phyloP scores from a whole-genome alignment of 2,113 vertebrate genomes.

The Notarius lentiginosus region DNA sequence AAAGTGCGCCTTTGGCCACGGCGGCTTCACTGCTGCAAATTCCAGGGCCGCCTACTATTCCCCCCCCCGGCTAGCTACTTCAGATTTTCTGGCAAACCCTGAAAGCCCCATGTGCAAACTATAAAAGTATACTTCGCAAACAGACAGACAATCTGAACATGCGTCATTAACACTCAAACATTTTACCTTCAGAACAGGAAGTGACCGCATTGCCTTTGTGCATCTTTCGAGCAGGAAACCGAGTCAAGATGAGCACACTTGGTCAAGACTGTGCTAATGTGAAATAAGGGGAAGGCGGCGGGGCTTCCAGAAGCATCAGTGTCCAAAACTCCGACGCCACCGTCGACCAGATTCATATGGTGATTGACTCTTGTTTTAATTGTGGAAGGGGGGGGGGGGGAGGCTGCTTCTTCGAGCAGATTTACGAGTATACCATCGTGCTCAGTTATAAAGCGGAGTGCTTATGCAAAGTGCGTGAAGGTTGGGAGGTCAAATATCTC shows the following conservation, averaged over 20 bases:
- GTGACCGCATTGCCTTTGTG: background rate
- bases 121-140: too few species aligned
- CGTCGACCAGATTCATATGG: background rate
- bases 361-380: background rate
- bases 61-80: too few species aligned
- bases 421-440: too few species aligned
- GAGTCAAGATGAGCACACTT: background rate
- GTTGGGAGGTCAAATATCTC: background rate
- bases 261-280: background rate
- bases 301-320: background rate
- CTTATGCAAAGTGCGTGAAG: background rate
- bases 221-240: background rate
- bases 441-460: too few species aligned
- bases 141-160: too few species aligned
- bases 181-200: background rate
- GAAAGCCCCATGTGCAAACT: too few species aligned
- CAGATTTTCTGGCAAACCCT: too few species aligned
- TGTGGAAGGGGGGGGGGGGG: background rate
- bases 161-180: background rate
- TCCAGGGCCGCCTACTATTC: too few species aligned
- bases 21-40: too few species aligned
- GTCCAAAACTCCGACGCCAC: background rate
- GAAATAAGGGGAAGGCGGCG: background rate
- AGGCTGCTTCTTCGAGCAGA: background rate
- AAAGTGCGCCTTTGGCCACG: too few species aligned